Percentiles rank a stretch among this genome's conserved stretches.
These are phyloP conservation scores for Telenomus remus DNA, from an alignment of 1,140 invertebrate genomes.

Conservation along the genomic window DNA sequence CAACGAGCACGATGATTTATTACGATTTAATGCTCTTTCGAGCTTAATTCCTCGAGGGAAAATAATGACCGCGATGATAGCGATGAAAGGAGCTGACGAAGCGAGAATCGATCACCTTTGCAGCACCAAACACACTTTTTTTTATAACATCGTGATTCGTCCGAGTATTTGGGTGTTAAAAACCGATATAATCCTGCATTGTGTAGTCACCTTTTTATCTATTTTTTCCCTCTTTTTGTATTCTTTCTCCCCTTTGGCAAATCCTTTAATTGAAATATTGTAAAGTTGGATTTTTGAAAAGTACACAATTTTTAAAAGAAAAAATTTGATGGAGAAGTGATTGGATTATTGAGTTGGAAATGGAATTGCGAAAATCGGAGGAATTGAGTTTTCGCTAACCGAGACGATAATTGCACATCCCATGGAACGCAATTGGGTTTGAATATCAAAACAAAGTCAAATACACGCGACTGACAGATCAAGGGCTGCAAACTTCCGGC, in stretches of 20 bases:
- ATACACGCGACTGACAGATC: constrained; percentile 51
- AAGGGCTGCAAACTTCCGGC: constrained; percentile 52
- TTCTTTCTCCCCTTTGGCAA: constrained; percentile 6
- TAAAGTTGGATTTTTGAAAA: neutral
- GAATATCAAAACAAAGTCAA: constrained; percentile 59
- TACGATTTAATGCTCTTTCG: constrained; percentile 52
- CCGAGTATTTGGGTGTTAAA: constrained; percentile 29
- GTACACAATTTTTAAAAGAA: neutral
- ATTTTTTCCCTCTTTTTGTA: constrained; percentile 5
- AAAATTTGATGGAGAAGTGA: neutral
- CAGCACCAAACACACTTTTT: constrained; percentile 24
- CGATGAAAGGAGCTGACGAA: constrained; percentile 40
- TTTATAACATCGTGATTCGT: constrained; percentile 15
- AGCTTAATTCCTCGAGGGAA: constrained; percentile 47
- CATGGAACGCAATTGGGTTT: constrained; percentile 29
- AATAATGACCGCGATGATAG: constrained; percentile 43
- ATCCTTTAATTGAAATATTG: constrained; percentile 34
- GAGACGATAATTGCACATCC: constrained; percentile 1
- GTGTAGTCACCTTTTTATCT: neutral
- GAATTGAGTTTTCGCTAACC: too few relatives aligned
- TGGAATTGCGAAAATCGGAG: neutral
- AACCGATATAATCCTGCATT: constrained; percentile 34
- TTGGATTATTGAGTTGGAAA: neutral
- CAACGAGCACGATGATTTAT: constrained; percentile 51
- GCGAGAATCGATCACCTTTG: constrained; percentile 37